Percentiles rank a stretch among this genome's conserved stretches.
These are phyloP conservation scores for Cristatella mucedo DNA, from an alignment of 2,888 invertebrate genomes.

Conservation along the genomic window DNA sequence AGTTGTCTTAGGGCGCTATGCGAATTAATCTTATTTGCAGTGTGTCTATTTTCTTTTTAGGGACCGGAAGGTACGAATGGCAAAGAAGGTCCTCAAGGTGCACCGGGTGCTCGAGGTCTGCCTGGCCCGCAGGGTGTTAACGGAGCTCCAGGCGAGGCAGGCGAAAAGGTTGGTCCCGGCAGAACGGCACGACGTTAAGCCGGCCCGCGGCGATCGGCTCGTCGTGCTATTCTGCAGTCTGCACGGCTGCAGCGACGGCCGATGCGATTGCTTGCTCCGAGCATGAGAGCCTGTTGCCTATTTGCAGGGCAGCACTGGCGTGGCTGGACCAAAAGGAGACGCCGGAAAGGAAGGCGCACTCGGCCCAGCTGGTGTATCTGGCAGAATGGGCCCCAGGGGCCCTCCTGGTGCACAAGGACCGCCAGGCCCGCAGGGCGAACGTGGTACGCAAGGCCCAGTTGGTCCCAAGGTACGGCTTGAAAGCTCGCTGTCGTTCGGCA, in stretches of 20 bases:
- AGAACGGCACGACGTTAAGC: background rate
- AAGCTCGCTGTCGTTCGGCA: too few relatives aligned
- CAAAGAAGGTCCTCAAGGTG: slow-evolving; percentile 12
- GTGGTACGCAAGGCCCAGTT: too few relatives aligned
- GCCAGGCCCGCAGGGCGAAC: background rate
- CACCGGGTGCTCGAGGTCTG: background rate
- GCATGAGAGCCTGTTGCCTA: too few relatives aligned
- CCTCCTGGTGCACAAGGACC: slow-evolving; percentile 1
- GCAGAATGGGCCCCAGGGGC: slow-evolving; percentile 8
- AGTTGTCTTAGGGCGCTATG: too few relatives aligned
- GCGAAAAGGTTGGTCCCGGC: background rate
- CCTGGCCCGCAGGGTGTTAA: slow-evolving; percentile 13
- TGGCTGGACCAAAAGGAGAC: slow-evolving; percentile 1
- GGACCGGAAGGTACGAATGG: slow-evolving; percentile 13
- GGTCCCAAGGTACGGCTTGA: too few relatives aligned
- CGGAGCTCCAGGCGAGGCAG: slow-evolving; percentile 6
- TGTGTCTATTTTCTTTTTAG: slow-evolving; percentile 9
- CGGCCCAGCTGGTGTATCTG: slow-evolving; percentile 11
- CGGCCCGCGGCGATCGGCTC: background rate
- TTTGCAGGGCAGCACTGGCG: slow-evolving; percentile 1
- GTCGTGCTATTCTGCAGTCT: too few relatives aligned
- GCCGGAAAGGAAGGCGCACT: slow-evolving; percentile 11
- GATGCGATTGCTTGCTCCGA: too few relatives aligned
- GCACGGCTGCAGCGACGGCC: too few relatives aligned
- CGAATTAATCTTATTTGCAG: background rate